Conservation (phyloP, 2,113 vertebrate genomes). For the Gasterosteus nipponicus region DNA sequence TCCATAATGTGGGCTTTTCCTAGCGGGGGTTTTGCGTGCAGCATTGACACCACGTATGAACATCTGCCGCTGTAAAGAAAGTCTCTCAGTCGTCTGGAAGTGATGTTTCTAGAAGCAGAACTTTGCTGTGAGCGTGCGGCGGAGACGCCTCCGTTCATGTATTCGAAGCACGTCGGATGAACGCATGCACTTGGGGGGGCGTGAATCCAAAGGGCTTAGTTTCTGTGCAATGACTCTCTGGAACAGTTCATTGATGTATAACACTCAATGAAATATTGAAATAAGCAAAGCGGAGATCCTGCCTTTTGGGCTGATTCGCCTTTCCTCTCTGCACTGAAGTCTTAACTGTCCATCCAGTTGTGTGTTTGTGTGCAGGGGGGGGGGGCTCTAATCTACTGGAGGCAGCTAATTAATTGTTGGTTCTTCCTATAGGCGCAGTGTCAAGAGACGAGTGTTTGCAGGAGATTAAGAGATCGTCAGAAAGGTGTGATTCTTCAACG, state of each 20-base stretch:
- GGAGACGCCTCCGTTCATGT: slow-evolving; percentile 47
- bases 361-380: neutral
- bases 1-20: neutral
- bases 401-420: slow-evolving; percentile 94
- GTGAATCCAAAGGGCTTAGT: slow-evolving; percentile 64
- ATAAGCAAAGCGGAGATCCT: slow-evolving; percentile 58
- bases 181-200: slow-evolving; percentile 46
- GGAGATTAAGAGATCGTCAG: slow-evolving; percentile 94
- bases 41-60: neutral
- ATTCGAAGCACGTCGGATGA: slow-evolving; percentile 58
- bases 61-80: neutral
- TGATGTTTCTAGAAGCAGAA: slow-evolving; percentile 26
- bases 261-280: slow-evolving; percentile 74
- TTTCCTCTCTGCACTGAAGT: slow-evolving; percentile 33
- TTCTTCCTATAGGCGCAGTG: slow-evolving; percentile 82
- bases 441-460: slow-evolving; percentile 91
- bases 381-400: slow-evolving; percentile 88
- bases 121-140: slow-evolving; percentile 33
- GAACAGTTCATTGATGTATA: slow-evolving; percentile 76
- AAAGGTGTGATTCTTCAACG: slow-evolving; percentile 92
- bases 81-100: neutral
- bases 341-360: slow-evolving; percentile 81
- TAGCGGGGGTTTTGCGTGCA: neutral
- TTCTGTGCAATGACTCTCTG: slow-evolving; percentile 59
- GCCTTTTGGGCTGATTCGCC: slow-evolving; percentile 39